phyloP scores from a whole-genome alignment of 2,888 invertebrate genomes.

The Pterostichus niger region DNA sequence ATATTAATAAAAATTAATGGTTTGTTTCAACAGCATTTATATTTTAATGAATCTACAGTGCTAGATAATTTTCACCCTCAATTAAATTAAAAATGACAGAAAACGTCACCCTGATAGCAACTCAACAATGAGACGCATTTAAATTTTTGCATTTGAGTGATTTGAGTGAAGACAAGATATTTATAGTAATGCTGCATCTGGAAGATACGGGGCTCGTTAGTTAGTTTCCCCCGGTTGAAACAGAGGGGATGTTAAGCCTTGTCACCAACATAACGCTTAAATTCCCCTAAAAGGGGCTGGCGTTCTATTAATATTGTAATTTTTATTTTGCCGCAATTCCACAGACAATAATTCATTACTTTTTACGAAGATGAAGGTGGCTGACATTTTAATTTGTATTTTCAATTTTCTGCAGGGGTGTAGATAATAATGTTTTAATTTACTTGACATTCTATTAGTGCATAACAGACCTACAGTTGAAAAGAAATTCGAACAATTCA shows the following conservation, averaged over 20 bases:
- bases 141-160: constrained; percentile 47
- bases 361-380: neutral
- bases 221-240: constrained; percentile 17
- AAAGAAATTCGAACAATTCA: no score
- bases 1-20: no score
- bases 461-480: no score
- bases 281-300: constrained; percentile 8
- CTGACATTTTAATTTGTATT: constrained; percentile 26
- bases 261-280: constrained; percentile 22
- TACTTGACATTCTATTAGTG: no score
- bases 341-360: constrained; percentile 19
- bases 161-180: constrained; percentile 44
- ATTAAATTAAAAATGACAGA: constrained; percentile 35
- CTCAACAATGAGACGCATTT: constrained; percentile 27
- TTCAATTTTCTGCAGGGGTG: neutral
- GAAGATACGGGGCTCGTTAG: constrained; percentile 5
- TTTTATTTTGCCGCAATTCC: constrained; percentile 22
- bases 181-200: constrained; percentile 38
- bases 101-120: neutral
- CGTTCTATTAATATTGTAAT: constrained; percentile 35
- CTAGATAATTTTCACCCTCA: constrained; percentile 12
- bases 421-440: no score
- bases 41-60: no score
- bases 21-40: no score
- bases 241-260: constrained; percentile 6